A percentile compares a stretch with the other conserved stretches of the same genome.
These are phyloP conservation scores for Habrosyne pyritoides DNA, from an alignment of 2,888 invertebrate species.

Conservation along the genomic window DNA sequence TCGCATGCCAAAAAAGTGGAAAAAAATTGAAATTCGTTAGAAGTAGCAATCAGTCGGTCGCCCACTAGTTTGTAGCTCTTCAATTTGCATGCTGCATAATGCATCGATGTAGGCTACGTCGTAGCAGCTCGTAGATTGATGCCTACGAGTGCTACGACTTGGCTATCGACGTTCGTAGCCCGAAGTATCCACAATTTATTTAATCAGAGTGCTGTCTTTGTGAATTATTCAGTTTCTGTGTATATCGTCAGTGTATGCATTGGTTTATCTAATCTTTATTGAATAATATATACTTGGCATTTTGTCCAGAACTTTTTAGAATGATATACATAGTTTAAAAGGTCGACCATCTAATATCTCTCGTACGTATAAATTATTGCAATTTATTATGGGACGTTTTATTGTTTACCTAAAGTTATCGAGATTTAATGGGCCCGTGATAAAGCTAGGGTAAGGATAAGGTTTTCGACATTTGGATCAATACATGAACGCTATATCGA, in stretches of 20 bases:
- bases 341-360: too few relatives aligned
- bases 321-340: too few relatives aligned
- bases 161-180: constrained; percentile 1
- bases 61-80: constrained; percentile 29
- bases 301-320: too few relatives aligned
- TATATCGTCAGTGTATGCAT: background rate
- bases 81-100: constrained; percentile 43
- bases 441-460: too few relatives aligned
- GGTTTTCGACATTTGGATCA: too few relatives aligned
- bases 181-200: background rate
- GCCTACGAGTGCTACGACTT: constrained; percentile 10
- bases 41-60: constrained; percentile 41
- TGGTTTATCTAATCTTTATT: background rate
- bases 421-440: too few relatives aligned
- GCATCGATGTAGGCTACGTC: constrained; percentile 33
- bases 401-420: too few relatives aligned
- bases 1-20: constrained; percentile 21
- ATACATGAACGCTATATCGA: too few relatives aligned
- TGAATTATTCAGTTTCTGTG: background rate
- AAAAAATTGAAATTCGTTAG: constrained; percentile 41
- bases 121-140: constrained; percentile 19
- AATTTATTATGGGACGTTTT: too few relatives aligned
- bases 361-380: too few relatives aligned
- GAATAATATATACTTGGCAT: too few relatives aligned
- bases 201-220: background rate